Conservation (phyloP, 92 coral and sea anemone species). For the Anthopleura xanthogrammica region DNA sequence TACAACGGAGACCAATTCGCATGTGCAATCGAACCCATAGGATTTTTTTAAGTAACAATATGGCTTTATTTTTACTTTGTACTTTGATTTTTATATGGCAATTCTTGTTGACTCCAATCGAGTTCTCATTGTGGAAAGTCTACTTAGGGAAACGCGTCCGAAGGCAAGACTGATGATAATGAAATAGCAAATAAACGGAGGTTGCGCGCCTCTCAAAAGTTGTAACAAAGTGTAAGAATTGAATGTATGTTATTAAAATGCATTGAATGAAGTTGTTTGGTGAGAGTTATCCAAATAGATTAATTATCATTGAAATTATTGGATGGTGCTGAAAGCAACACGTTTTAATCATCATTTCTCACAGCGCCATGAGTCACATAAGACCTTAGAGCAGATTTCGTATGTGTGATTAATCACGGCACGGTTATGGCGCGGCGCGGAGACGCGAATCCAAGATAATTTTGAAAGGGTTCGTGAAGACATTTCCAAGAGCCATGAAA, state of each 20-base stretch:
- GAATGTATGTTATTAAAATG: conserved; percentile 15
- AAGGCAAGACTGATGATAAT: conserved; percentile 13
- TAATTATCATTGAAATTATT: too few relatives aligned
- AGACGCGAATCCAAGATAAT: too few relatives aligned
- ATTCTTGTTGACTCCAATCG: conserved; percentile 39
- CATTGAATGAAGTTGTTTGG: not conserved
- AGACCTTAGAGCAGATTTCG: too few relatives aligned
- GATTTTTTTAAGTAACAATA: conserved; percentile 67
- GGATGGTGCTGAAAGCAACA: too few relatives aligned
- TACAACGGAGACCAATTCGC: conserved; percentile 45
- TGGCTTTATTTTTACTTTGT: conserved; percentile 76
- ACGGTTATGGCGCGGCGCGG: too few relatives aligned
- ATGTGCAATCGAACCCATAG: conserved; percentile 59
- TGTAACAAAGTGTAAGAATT: conserved; percentile 41
- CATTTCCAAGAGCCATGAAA: too few relatives aligned
- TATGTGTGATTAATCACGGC: too few relatives aligned
- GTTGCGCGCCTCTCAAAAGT: conserved; percentile 26
- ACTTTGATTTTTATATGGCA: conserved; percentile 76
- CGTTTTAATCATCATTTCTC: too few relatives aligned
- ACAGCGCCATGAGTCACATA: too few relatives aligned
- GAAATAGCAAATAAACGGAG: conserved; percentile 21
- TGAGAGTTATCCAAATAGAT: too few relatives aligned
- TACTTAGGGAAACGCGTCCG: conserved; percentile 21
- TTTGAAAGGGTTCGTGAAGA: too few relatives aligned
- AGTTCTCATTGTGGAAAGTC: conserved; percentile 23